Conservation (phyloP, 2,797 vertebrate species). For the Hemitrygon akajei region DNA sequence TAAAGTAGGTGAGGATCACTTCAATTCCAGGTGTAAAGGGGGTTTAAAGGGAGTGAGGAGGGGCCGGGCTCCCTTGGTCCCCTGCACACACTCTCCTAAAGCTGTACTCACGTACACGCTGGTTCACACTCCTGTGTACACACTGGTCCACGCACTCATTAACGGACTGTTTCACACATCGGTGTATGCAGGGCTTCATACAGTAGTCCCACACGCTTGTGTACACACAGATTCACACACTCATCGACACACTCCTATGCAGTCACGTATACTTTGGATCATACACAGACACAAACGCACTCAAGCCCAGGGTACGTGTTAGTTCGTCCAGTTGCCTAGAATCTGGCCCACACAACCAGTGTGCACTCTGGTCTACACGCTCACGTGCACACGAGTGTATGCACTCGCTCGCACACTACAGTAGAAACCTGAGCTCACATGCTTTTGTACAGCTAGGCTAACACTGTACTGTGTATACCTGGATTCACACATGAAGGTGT, state of each 20-base stretch:
- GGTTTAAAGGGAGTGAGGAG: slow-evolving; percentile 47
- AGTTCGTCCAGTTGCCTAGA: not conserved
- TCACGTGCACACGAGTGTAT: too few relatives aligned
- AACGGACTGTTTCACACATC: too few relatives aligned
- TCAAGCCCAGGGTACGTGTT: not conserved
- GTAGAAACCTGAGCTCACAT: not conserved
- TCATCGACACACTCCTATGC: slow-evolving; percentile 47
- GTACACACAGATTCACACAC: slow-evolving; percentile 41
- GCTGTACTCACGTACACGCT: slow-evolving; percentile 45
- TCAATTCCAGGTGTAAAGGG: slow-evolving; percentile 49
- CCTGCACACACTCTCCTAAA: slow-evolving; percentile 48
- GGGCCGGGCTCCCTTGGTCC: slow-evolving; percentile 45
- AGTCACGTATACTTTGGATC: slow-evolving; percentile 34
- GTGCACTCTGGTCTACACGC: not conserved
- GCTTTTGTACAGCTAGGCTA: not conserved
- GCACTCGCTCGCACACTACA: too few relatives aligned
- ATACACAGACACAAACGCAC: not conserved
- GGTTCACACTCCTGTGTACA: not conserved
- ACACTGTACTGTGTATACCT: slow-evolving; percentile 39
- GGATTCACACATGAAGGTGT: slow-evolving; percentile 34
- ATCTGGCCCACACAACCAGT: not conserved
- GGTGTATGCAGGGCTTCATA: too few relatives aligned
- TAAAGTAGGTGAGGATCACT: slow-evolving; percentile 52
- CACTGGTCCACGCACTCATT: not conserved
- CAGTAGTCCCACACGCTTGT: too few relatives aligned